Conservation (phyloP, 2,888 invertebrate genomes). For the Cryptocheilus praepositus region DNA sequence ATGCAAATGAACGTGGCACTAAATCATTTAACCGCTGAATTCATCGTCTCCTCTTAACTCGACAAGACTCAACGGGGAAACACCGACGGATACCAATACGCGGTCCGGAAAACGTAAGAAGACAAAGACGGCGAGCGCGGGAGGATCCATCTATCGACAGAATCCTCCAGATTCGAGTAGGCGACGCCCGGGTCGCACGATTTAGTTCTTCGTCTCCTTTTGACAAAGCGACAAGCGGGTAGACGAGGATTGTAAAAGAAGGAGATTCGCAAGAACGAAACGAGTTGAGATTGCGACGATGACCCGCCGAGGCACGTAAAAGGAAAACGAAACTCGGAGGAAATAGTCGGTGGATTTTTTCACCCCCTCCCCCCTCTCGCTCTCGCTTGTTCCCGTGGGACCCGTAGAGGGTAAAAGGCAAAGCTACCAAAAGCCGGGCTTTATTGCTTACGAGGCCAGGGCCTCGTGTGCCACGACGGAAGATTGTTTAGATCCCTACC, state of each 20-base stretch:
- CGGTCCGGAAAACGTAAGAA: no score
- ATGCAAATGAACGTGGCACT: no score
- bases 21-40: no score
- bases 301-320: conserved; percentile 33
- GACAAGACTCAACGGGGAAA: no score
- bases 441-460: conserved; percentile 53
- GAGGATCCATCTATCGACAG: no score
- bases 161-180: no score
- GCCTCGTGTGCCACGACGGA: conserved; percentile 39
- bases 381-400: conserved; percentile 35
- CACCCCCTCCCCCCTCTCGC: conserved; percentile 15
- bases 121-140: no score
- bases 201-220: not conserved
- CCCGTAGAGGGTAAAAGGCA: conserved; percentile 47
- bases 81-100: no score
- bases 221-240: not conserved
- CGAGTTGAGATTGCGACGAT: conserved; percentile 38
- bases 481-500: conserved; percentile 63
- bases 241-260: conserved; percentile 22
- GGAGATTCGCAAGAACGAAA: conserved; percentile 30
- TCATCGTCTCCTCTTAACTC: no score
- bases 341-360: conserved; percentile 52
- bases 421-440: conserved; percentile 55
- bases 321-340: conserved; percentile 39
- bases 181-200: no score